phyloP scores from a whole-genome alignment of 1,140 invertebrate genomes.

The Trigoniulus corallinus region DNA sequence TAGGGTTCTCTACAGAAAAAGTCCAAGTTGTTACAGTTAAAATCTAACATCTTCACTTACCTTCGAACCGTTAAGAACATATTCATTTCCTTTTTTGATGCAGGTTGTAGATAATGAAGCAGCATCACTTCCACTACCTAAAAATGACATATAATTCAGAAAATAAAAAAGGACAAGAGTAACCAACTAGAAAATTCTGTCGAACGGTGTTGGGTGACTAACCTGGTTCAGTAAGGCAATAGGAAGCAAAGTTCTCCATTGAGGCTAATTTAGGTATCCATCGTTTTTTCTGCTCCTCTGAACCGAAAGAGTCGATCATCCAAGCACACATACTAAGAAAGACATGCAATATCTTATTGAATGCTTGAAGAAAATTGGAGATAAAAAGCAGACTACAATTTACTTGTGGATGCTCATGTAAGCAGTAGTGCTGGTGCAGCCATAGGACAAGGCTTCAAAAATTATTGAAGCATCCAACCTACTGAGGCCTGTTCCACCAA shows the following conservation, averaged over 20 bases:
- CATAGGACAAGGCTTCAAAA: slow-evolving; percentile 43
- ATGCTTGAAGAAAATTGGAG: neutral
- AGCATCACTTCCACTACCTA: slow-evolving; percentile 23
- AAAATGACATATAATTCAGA: no score
- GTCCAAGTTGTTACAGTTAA: neutral
- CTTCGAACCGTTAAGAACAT: slow-evolving; percentile 37
- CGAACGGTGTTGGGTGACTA: no score
- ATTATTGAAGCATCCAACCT: slow-evolving; percentile 40
- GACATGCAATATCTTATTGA: neutral
- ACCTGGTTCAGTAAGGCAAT: slow-evolving; percentile 44
- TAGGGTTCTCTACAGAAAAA: neutral
- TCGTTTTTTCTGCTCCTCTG: slow-evolving; percentile 62
- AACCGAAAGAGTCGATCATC: slow-evolving; percentile 66
- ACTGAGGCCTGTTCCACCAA: slow-evolving; percentile 37
- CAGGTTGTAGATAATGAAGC: slow-evolving; percentile 32
- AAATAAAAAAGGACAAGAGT: no score
- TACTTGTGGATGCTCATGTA: slow-evolving; percentile 46
- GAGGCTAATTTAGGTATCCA: slow-evolving; percentile 68
- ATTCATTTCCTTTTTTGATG: slow-evolving; percentile 28
- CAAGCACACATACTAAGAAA: slow-evolving; percentile 38
- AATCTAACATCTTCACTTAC: slow-evolving; percentile 16
- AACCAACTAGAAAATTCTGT: no score
- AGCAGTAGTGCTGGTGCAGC: slow-evolving; percentile 41
- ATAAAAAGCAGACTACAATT: neutral
- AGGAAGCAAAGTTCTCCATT: slow-evolving; percentile 41